A percentile compares a stretch with the other conserved stretches of the same genome.
Conservation (phyloP, 2,797 vertebrate genomes). For the Catostomus latipinnis region DNA sequence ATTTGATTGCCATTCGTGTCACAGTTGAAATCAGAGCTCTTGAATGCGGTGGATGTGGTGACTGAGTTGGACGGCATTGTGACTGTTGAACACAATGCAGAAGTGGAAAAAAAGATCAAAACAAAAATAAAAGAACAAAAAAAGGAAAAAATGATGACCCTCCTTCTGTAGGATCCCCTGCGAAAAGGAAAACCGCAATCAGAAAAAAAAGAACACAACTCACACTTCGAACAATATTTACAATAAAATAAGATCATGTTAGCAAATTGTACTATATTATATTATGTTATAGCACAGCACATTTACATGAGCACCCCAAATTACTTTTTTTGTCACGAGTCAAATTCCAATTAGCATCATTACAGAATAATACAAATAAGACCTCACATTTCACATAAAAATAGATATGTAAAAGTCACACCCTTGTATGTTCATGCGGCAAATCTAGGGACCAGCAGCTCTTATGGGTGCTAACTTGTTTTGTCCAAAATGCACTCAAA, state of each 20-base stretch:
- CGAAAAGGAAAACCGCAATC: constrained; percentile 48
- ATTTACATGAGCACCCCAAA: too few species aligned
- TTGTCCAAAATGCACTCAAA: neutral
- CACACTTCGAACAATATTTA: neutral
- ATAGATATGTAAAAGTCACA: too few species aligned
- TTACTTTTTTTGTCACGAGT: too few species aligned
- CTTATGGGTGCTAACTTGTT: too few species aligned
- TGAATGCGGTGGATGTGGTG: constrained; percentile 72
- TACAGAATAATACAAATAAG: too few species aligned
- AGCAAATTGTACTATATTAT: too few species aligned
- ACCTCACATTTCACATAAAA: too few species aligned
- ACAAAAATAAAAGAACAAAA: constrained; percentile 57
- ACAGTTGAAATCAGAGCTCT: constrained; percentile 72
- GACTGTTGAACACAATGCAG: constrained; percentile 51
- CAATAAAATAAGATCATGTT: neutral
- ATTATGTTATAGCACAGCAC: too few species aligned
- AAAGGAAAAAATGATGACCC: constrained; percentile 66
- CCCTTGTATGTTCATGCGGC: too few species aligned
- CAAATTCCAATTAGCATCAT: too few species aligned
- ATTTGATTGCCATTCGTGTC: constrained; percentile 76
- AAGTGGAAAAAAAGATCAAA: constrained; percentile 60
- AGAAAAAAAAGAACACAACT: neutral
- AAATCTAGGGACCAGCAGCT: too few species aligned
- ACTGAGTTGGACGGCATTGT: constrained; percentile 85
- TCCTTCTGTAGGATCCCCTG: constrained; percentile 75